Percentiles rank a stretch among this genome's conserved stretches.
Evolutionary conservation across 2,888 invertebrate genomes (phyloP).

Genomic region (Idaea straminata): DNA sequence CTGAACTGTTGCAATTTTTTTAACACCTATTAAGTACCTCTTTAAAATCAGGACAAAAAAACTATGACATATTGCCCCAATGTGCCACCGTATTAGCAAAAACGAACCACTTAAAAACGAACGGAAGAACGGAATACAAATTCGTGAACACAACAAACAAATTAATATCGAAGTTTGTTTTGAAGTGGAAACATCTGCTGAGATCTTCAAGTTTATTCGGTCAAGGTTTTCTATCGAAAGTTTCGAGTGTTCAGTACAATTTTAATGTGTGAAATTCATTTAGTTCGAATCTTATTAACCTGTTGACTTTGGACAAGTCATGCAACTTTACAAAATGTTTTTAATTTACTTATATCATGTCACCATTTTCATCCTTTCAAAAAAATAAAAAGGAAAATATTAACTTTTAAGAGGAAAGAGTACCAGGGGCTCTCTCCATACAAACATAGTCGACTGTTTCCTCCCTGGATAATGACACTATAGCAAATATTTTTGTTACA

Average conservation of each 20-base stretch:
- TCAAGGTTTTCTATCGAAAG: slow-evolving; percentile 19
- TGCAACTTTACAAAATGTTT: too few species aligned
- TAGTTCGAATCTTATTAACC: neutral
- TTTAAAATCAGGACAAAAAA: slow-evolving; percentile 28
- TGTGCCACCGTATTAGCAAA: slow-evolving; percentile 34
- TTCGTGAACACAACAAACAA: slow-evolving; percentile 73
- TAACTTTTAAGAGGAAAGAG: too few species aligned
- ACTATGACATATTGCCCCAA: slow-evolving; percentile 29
- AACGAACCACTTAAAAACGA: slow-evolving; percentile 31
- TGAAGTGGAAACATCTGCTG: slow-evolving; percentile 69
- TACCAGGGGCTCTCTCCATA: too few species aligned
- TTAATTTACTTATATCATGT: too few species aligned
- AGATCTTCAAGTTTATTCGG: slow-evolving; percentile 22
- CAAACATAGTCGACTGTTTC: too few species aligned
- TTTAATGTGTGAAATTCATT: neutral
- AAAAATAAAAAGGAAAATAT: too few species aligned
- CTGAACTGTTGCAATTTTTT: too few species aligned
- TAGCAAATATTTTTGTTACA: too few species aligned
- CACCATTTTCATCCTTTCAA: too few species aligned
- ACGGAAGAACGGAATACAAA: slow-evolving; percentile 67
- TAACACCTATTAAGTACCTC: neutral
- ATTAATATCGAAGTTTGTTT: slow-evolving; percentile 48
- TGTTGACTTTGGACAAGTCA: too few species aligned
- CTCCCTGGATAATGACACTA: too few species aligned
- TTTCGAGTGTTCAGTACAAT: slow-evolving; percentile 16